phyloP scores from a whole-genome alignment of 92 coral and sea anemone species.

The Palythoa caribaeorum region DNA sequence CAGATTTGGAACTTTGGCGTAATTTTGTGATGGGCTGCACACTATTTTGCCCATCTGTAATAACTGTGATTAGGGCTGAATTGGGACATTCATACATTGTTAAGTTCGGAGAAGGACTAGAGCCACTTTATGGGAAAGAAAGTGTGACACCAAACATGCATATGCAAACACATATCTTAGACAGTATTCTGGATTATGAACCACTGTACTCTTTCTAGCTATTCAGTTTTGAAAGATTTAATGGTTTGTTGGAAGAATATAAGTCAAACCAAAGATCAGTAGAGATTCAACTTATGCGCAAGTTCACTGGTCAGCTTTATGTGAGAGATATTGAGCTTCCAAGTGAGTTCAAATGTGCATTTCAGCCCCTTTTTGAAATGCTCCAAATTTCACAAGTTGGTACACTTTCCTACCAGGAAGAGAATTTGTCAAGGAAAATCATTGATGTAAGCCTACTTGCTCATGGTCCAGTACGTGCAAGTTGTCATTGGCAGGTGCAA shows the following conservation, averaged over 20 bases:
- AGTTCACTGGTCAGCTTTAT: conserved; percentile 37
- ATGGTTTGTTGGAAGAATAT: conserved; percentile 72
- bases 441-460: conserved; percentile 59
- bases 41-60: conserved; percentile 52
- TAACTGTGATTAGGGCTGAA: conserved; percentile 59
- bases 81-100: conserved; percentile 59
- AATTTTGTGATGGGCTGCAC: conserved; percentile 76
- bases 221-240: conserved; percentile 76
- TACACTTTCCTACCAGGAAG: conserved; percentile 38
- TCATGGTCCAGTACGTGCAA: conserved; percentile 60
- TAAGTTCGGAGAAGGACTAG: conserved; percentile 56
- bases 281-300: conserved; percentile 66
- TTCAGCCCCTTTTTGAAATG: conserved; percentile 52
- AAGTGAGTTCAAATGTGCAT: conserved; percentile 21
- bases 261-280: conserved; percentile 62
- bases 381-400: conserved; percentile 50
- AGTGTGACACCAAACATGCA: conserved; percentile 83
- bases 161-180: conserved; percentile 31
- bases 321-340: conserved; percentile 53
- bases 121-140: conserved; percentile 66
- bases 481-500: conserved; percentile 29
- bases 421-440: conserved; percentile 37
- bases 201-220: conserved; percentile 82
- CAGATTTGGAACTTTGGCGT: conserved; percentile 71
- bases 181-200: conserved; percentile 73